These are phyloP conservation scores for Corythaixoides concolor DNA, from an alignment of 2,113 vertebrate species.

Conservation along the genomic window DNA sequence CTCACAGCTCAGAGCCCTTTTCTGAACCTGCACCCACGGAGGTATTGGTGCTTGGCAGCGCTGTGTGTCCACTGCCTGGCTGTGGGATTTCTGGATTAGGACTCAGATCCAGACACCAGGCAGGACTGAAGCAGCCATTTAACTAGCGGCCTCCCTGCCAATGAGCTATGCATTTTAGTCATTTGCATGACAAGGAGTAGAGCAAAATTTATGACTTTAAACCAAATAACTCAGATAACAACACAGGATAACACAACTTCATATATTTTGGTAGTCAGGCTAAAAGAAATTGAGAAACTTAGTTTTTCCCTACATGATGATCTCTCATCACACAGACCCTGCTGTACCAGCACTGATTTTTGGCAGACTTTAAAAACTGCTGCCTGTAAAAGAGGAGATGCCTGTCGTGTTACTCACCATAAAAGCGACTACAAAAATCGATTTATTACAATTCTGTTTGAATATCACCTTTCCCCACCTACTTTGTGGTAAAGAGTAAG, in stretches of 20 bases:
- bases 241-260: not conserved
- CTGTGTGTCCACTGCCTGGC: not conserved
- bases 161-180: not conserved
- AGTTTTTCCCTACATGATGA: not conserved
- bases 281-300: not conserved
- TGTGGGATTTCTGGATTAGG: not conserved
- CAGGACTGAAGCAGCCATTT: not conserved
- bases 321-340: not conserved
- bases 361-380: not conserved
- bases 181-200: not conserved
- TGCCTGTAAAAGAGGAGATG: not conserved
- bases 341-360: not conserved
- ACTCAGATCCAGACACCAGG: not conserved
- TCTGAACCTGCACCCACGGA: not conserved
- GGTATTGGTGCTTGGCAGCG: rapidly evolving
- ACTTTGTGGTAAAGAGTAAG: not conserved
- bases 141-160: not conserved
- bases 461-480: not conserved
- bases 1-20: not conserved
- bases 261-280: not conserved
- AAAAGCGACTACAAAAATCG: not conserved
- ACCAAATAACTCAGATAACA: not conserved
- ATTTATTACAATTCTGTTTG: not conserved
- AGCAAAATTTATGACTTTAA: not conserved
- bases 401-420: not conserved